Evolutionary conservation across 2,797 vertebrate genomes (phyloP), one percentile per base, ranked within the genome.

Genomic region (Nasua narica): DNA sequence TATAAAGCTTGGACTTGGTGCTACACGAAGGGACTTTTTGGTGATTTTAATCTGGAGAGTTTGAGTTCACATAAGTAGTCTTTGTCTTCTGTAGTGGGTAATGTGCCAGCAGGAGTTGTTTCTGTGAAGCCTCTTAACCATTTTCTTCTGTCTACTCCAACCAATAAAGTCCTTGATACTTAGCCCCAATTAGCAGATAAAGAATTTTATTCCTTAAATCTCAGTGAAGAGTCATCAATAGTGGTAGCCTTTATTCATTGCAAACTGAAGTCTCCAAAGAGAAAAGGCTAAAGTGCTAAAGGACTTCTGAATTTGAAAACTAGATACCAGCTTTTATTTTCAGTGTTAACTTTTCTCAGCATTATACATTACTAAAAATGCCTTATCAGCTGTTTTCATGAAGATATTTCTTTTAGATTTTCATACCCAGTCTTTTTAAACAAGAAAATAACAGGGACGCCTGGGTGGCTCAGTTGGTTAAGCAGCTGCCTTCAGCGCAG

Each of bases 161-260:
- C 96, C 89, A 97, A 37, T 97, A 82, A 97, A 97, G 95, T 95
- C 97, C 97, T 97, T 97, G 95, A 96, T 97, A 97, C 97, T 97
- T 97, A 97, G 96, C 65, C 85, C 96, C 93, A 97, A 97, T 97
- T 97, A 98, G 83, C 94, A 98, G 92, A 97, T 95, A 97, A 97
- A 97, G 96, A 98, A 98, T 97, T 97, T 97, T 97, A 97, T 97
- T 98, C 97, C 94, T 98, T 97, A 96, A 96, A 96, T 97, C 97
- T 97, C 88, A 95, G 87, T 97, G 96, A 96, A 98, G 97, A 97
- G 97, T 97, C 96, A 97, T 97, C 90, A 96, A 84, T 95, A 97
- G 96, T 97, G 72, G 90, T 96, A 95, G 88, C 77, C 95, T 97
- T 96, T 97, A 97, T 97, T 97, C 97, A 35, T 85, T 95, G 74